Evolutionary conservation across 1,140 invertebrate species (phyloP).

Genomic region (Euglossa dilemma): DNA sequence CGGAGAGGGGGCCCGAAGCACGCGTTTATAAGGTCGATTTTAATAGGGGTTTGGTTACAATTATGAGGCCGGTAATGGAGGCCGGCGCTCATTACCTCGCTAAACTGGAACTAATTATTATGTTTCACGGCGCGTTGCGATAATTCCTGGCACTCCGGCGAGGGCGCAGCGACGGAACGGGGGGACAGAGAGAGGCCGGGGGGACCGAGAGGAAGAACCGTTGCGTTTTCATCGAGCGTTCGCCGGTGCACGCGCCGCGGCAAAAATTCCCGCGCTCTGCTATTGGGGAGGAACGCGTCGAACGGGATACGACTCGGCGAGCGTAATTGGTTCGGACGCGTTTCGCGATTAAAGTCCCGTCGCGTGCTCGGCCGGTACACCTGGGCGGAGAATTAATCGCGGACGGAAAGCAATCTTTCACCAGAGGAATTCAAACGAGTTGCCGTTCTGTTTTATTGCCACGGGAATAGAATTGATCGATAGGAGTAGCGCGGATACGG

Average conservation of each 20-base stretch:
- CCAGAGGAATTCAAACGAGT: slow-evolving; percentile 14
- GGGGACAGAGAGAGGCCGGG: neutral
- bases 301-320: neutral
- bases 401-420: slow-evolving; percentile 12
- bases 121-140: slow-evolving; percentile 69
- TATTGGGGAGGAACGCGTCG: neutral
- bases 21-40: slow-evolving; percentile 75
- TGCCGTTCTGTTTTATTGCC: neutral
- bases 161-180: neutral
- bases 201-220: slow-evolving; percentile 17
- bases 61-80: slow-evolving; percentile 71
- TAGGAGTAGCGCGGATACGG: neutral
- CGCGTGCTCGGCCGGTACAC: slow-evolving; percentile 6
- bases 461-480: neutral
- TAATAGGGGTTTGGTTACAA: slow-evolving; percentile 75
- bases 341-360: slow-evolving; percentile 20
- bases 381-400: slow-evolving; percentile 18
- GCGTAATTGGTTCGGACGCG: slow-evolving; percentile 18
- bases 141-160: slow-evolving; percentile 55
- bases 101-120: slow-evolving; percentile 76
- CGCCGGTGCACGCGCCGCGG: neutral
- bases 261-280: neutral
- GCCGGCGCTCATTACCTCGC: slow-evolving; percentile 68
- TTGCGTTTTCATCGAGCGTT: slow-evolving; percentile 35
- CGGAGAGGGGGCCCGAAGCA: slow-evolving; percentile 25